Evolutionary conservation across 2,888 invertebrate genomes (phyloP).

Genomic region (Mechanitis messenoides): DNA sequence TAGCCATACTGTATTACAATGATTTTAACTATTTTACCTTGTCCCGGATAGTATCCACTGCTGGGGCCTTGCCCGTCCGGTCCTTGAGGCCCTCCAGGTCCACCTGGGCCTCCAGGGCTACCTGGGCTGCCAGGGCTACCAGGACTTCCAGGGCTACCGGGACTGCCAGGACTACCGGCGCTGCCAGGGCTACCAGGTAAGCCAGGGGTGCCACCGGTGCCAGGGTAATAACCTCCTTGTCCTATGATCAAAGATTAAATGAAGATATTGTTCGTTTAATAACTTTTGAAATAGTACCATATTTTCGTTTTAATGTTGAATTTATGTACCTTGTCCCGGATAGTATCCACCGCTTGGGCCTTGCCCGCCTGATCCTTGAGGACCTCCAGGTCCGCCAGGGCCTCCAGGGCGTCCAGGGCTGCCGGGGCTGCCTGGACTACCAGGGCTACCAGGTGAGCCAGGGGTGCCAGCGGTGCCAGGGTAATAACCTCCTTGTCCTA

Average conservation of each 20-base stretch:
- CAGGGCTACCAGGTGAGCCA: constrained; percentile 12
- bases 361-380: constrained; percentile 35
- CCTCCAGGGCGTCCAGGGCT: constrained; percentile 26
- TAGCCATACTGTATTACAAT: no score
- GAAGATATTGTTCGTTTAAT: no score
- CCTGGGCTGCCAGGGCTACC: constrained; percentile 26
- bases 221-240: constrained; percentile 56
- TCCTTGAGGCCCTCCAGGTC: constrained; percentile 34
- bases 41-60: constrained; percentile 36
- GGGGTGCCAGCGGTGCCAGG: constrained; percentile 35
- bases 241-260: background rate
- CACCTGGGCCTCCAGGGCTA: constrained; percentile 30
- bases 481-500: constrained; percentile 50
- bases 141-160: constrained; percentile 13
- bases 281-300: no score
- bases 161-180: constrained; percentile 32
- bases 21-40: constrained; percentile 30
- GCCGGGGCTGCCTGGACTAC: constrained; percentile 19
- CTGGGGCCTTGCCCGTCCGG: constrained; percentile 33
- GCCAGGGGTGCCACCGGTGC: constrained; percentile 26
- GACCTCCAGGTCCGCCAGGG: constrained; percentile 30
- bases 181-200: constrained; percentile 11
- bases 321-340: constrained; percentile 38
- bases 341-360: constrained; percentile 23
- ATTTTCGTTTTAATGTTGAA: no score